Percentiles rank a stretch among this genome's conserved stretches.
These are phyloP conservation scores for Neoseiulus cucumeris DNA, from an alignment of 1,140 invertebrate species.

Conservation along the genomic window DNA sequence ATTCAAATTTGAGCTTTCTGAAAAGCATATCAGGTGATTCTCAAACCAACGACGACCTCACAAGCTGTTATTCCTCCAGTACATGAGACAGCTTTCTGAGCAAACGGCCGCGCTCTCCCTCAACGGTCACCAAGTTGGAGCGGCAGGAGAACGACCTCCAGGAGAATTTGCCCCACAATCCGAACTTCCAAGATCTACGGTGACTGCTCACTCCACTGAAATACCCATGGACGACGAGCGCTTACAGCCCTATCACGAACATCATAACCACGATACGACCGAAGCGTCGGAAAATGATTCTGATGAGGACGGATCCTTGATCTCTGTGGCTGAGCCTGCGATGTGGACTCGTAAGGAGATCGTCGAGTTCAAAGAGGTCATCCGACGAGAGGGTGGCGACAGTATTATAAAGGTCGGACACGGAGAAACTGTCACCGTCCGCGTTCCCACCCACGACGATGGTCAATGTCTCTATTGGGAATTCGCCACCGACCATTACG, in stretches of 20 bases:
- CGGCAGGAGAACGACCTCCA: not conserved
- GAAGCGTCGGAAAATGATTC: constrained; percentile 9
- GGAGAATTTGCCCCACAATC: too few relatives aligned
- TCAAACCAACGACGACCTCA: too few relatives aligned
- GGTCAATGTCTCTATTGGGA: constrained; percentile 96
- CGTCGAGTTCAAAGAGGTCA: constrained; percentile 70
- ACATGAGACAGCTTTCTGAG: not conserved
- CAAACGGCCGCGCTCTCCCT: not conserved
- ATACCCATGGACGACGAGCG: constrained; percentile 19
- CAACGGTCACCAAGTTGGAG: not conserved
- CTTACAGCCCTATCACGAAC: not conserved
- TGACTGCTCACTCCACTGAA: constrained; percentile 12
- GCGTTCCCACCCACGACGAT: constrained; percentile 87
- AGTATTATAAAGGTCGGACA: constrained; percentile 87
- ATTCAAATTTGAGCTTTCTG: too few relatives aligned
- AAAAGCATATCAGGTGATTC: too few relatives aligned
- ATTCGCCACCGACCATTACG: constrained; percentile 94
- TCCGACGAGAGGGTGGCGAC: constrained; percentile 63
- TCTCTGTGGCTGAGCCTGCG: constrained; percentile 48
- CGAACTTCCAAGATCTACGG: not conserved
- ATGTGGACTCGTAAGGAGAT: constrained; percentile 89
- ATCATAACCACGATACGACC: constrained; percentile 20
- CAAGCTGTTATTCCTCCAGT: not conserved
- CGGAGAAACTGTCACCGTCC: constrained; percentile 88
- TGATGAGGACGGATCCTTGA: constrained; percentile 1